Evolutionary conservation across 2,797 vertebrate species (phyloP).

Genomic region (Podarcis siculus): DNA sequence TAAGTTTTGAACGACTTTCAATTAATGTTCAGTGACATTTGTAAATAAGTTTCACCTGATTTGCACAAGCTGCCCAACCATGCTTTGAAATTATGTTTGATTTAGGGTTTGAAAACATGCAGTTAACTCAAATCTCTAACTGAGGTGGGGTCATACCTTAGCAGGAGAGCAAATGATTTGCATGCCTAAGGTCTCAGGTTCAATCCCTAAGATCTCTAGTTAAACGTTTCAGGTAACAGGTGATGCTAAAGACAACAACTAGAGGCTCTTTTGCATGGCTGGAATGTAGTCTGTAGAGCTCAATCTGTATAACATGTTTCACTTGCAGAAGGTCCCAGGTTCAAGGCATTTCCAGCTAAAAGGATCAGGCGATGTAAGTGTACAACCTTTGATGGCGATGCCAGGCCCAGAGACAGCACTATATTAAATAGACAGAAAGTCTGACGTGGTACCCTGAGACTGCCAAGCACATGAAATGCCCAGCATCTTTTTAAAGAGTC

Average conservation of each 20-base stretch:
- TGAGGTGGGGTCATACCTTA: neutral
- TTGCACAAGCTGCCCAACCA: neutral
- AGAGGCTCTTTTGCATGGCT: too few relatives aligned
- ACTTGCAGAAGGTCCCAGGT: neutral
- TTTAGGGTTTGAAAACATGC: neutral
- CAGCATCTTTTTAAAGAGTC: neutral
- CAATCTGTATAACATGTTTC: neutral
- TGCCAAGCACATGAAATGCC: neutral
- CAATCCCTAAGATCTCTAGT: neutral
- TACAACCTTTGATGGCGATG: neutral
- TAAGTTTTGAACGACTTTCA: neutral
- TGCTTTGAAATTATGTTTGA: neutral
- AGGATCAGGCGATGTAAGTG: neutral
- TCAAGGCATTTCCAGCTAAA: neutral
- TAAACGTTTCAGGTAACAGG: neutral
- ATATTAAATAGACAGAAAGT: neutral
- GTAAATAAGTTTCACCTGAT: slow-evolving; percentile 11
- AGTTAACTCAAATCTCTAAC: neutral
- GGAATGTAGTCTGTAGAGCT: too few relatives aligned
- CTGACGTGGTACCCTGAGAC: neutral
- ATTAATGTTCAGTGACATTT: neutral
- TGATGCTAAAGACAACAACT: neutral
- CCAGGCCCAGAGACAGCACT: neutral
- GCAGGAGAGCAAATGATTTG: neutral
- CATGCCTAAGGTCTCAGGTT: neutral